Evolutionary conservation across 2,113 vertebrate species (phyloP).

Genomic region (Trematocara unimaculatum): DNA sequence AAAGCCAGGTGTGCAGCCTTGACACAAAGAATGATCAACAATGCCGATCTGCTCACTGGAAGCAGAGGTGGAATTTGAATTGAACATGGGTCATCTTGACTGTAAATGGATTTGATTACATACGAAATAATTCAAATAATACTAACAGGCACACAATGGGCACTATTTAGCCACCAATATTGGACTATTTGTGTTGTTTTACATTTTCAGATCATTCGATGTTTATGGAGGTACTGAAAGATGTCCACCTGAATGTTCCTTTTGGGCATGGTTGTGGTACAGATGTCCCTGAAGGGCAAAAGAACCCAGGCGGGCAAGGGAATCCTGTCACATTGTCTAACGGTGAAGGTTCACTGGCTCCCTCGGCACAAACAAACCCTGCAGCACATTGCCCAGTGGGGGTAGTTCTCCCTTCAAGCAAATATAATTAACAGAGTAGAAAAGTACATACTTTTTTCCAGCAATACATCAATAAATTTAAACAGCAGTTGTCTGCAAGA

Average conservation of each 20-base stretch:
- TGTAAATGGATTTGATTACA: background rate
- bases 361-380: constrained; percentile 82
- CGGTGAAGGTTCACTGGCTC: constrained; percentile 74
- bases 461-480: background rate
- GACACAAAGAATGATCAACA: constrained; percentile 63
- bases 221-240: background rate
- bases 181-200: background rate
- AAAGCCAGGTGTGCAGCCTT: constrained; percentile 73
- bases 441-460: background rate
- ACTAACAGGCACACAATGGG: background rate
- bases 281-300: constrained; percentile 52
- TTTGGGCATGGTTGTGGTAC: constrained; percentile 68
- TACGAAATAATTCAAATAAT: background rate
- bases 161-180: background rate
- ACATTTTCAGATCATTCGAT: background rate
- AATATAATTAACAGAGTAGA: background rate
- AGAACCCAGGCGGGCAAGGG: constrained; percentile 66
- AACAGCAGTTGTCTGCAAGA: background rate
- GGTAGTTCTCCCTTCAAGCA: constrained; percentile 50
- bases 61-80: background rate
- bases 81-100: background rate
- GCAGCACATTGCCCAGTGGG: constrained; percentile 81
- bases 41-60: constrained; percentile 61
- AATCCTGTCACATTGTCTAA: constrained; percentile 72
- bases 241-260: constrained; percentile 72